Percentiles rank a stretch among this genome's conserved stretches.
phyloP scores from a whole-genome alignment of 1,140 invertebrate genomes.

The Linepithema humile region DNA sequence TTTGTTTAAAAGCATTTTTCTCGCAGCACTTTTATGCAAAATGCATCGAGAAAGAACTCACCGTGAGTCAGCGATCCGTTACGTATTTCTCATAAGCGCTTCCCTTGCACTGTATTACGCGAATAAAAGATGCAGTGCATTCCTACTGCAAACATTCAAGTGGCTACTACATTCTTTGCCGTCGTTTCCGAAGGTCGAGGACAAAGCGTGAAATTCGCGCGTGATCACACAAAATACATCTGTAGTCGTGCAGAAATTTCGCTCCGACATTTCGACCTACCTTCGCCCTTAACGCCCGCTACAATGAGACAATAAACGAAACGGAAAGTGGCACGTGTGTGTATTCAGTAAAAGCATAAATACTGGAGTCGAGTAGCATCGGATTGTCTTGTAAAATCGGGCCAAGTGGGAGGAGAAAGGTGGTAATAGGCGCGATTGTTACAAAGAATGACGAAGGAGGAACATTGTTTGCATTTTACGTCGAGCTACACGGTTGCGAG shows the following conservation, averaged over 20 bases:
- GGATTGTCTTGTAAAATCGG: constrained; percentile 6
- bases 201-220: not conserved
- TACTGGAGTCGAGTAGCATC: not conserved
- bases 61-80: not conserved
- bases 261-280: not conserved
- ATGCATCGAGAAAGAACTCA: constrained; percentile 3
- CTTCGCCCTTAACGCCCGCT: not conserved
- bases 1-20: not conserved
- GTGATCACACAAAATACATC: not conserved
- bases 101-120: not conserved
- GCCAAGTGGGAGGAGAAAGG: constrained; percentile 19
- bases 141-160: constrained; percentile 17
- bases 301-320: constrained; percentile 17
- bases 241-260: not conserved
- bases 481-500: not conserved
- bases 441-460: constrained; percentile 44
- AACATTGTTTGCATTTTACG: constrained; percentile 60
- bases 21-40: not conserved
- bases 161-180: not conserved
- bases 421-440: constrained; percentile 14
- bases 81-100: constrained; percentile 1
- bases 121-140: constrained; percentile 8
- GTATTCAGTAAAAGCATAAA: not conserved
- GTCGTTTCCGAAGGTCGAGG: constrained; percentile 7
- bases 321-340: not conserved